phyloP scores from a whole-genome alignment of 2,113 vertebrate species.

The Rhinolophus ferrumequinum region DNA sequence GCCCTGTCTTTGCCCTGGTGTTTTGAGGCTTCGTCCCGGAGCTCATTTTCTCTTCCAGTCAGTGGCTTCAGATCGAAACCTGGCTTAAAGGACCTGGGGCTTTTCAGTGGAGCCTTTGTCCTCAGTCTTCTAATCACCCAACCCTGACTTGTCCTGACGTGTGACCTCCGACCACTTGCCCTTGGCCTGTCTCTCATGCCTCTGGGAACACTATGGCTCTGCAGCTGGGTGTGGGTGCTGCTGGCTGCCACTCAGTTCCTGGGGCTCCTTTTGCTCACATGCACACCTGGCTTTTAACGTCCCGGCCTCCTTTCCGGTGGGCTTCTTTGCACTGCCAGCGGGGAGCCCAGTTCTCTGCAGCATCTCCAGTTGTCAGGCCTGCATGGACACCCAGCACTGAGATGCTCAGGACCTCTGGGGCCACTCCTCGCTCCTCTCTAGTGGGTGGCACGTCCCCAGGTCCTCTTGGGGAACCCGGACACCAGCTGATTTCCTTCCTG shows the following conservation, averaged over 20 bases:
- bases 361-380: not conserved
- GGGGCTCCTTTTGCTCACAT: fast-evolving
- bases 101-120: not conserved
- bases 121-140: not conserved
- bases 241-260: not conserved
- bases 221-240: not conserved
- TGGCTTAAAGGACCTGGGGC: not conserved
- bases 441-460: not conserved
- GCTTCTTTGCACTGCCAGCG: not conserved
- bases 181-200: not conserved
- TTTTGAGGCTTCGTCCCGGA: not conserved
- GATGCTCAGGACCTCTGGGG: fast-evolving
- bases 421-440: not conserved
- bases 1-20: fast-evolving
- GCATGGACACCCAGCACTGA: not conserved
- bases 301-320: fast-evolving
- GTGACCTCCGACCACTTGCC: no score
- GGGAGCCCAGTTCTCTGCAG: not conserved
- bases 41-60: not conserved
- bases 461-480: not conserved
- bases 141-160: not conserved
- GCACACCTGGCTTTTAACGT: not conserved
- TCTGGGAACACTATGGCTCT: not conserved
- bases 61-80: not conserved
- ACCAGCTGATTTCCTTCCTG: not conserved